Conservation (phyloP, 2,113 vertebrate species). For the Myxocyprinus asiaticus region DNA sequence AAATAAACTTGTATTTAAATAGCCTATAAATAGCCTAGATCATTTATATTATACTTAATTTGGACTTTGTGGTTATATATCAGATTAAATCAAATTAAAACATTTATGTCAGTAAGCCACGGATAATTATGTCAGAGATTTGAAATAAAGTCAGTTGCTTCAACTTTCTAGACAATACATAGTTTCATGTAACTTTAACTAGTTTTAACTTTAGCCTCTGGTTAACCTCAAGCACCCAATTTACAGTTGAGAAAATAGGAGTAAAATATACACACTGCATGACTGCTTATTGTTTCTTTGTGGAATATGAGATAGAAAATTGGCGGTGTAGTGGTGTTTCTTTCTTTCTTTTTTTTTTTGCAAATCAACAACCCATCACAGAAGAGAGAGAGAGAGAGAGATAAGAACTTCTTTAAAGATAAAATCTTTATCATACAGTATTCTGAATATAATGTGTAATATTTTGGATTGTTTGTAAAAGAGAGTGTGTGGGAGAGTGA, state of each 20-base stretch:
- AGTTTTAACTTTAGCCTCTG: conserved; percentile 44
- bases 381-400: too few relatives aligned
- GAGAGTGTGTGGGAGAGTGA: too few relatives aligned
- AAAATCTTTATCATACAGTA: too few relatives aligned
- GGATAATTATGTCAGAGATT: conserved; percentile 11
- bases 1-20: too few relatives aligned
- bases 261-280: neutral
- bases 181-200: conserved; percentile 27
- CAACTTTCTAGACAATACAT: conserved; percentile 9
- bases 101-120: neutral
- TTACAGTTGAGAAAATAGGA: conserved; percentile 27
- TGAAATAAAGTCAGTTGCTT: conserved; percentile 3
- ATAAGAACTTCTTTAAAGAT: too few relatives aligned
- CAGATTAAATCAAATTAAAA: neutral
- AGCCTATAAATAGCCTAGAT: too few relatives aligned
- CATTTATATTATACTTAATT: neutral
- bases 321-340: neutral
- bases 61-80: neutral
- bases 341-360: neutral
- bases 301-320: neutral
- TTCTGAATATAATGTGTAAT: too few relatives aligned
- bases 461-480: too few relatives aligned
- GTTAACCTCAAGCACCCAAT: conserved; percentile 52
- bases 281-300: neutral
- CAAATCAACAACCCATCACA: neutral